A percentile compares a stretch with the other conserved stretches of the same genome.
These are phyloP conservation scores for Agrotis segetum DNA, from an alignment of 2,888 invertebrate species.

Conservation along the genomic window DNA sequence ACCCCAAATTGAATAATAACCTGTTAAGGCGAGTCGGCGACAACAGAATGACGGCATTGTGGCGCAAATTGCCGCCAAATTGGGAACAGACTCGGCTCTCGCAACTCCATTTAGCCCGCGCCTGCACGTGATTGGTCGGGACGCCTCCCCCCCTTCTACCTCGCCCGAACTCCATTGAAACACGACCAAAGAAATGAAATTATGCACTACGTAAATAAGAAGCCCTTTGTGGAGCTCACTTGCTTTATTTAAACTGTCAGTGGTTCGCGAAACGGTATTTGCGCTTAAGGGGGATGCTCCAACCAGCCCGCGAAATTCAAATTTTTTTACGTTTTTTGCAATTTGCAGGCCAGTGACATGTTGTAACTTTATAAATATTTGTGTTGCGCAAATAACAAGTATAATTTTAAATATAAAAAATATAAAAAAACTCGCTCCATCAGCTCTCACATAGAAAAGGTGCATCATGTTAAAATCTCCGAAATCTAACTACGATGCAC, in stretches of 20 bases:
- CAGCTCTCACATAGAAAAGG: no score
- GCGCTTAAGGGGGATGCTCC: constrained; percentile 74
- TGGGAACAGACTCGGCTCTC: constrained; percentile 84
- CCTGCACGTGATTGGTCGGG: constrained; percentile 89
- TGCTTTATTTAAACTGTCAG: constrained; percentile 80
- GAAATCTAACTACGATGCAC: no score
- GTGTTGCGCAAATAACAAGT: no score
- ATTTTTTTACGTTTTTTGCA: no score
- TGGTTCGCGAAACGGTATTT: constrained; percentile 63
- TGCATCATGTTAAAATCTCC: no score
- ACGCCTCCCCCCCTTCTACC: constrained; percentile 77
- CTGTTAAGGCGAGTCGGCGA: constrained; percentile 80
- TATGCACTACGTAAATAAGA: constrained; percentile 87
- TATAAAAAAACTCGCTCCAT: no score
- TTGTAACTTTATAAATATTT: no score
- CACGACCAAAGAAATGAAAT: constrained; percentile 84
- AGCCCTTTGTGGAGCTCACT: constrained; percentile 77
- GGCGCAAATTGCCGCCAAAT: constrained; percentile 88
- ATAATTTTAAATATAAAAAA: no score
- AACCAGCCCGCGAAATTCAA: no score
- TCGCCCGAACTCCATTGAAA: constrained; percentile 72
- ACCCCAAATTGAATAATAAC: constrained; percentile 88
- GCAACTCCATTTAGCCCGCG: constrained; percentile 85
- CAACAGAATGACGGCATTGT: constrained; percentile 82
- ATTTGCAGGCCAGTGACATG: no score